Conservation (phyloP, 2,797 vertebrate genomes). For the Myotis vivesi region DNA sequence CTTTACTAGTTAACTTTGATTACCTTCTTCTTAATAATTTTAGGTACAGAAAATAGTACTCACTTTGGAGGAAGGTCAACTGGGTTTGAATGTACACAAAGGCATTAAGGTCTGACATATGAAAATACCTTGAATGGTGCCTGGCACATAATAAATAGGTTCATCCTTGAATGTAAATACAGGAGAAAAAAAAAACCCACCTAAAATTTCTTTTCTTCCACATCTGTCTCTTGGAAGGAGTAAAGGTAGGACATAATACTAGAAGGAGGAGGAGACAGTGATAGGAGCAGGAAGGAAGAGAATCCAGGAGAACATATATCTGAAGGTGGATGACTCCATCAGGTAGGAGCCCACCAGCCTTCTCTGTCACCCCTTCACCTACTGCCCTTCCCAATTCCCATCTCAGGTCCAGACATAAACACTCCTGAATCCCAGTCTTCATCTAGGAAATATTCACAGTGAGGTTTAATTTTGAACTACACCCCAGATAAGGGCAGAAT, state of each 20-base stretch:
- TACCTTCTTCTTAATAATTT: slow-evolving; percentile 24
- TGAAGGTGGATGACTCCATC: neutral
- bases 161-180: neutral
- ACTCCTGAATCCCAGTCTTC: neutral
- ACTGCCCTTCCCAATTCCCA: neutral
- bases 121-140: neutral
- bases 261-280: neutral
- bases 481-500: neutral
- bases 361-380: neutral
- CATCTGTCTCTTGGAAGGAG: neutral
- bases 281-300: neutral
- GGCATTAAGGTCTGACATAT: neutral
- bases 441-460: neutral
- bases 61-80: neutral
- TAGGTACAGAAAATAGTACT: neutral
- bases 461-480: neutral
- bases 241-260: neutral
- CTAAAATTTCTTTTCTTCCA: neutral
- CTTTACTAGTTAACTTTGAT: neutral
- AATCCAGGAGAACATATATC: neutral
- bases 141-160: neutral
- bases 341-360: neutral
- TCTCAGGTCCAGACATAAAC: neutral
- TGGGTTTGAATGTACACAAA: neutral
- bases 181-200: neutral